These are phyloP conservation scores for Yponomeuta plumbellus DNA, from an alignment of 2,888 invertebrate species.

Conservation along the genomic window DNA sequence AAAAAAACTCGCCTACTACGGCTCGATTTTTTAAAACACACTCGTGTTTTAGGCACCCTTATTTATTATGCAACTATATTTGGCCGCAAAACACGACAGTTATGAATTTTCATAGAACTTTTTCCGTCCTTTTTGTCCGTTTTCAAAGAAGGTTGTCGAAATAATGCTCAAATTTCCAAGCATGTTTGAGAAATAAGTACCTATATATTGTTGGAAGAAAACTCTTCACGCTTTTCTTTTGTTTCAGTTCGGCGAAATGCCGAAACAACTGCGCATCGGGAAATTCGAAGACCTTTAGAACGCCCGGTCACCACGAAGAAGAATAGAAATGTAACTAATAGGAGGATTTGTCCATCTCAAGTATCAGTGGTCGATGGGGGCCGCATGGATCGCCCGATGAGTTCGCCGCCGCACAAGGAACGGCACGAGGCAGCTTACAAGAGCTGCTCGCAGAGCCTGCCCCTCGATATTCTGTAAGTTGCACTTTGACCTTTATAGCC, in stretches of 20 bases:
- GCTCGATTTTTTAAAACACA: too few relatives aligned
- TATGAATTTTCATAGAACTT: too few relatives aligned
- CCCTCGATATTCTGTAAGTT: conserved; percentile 73
- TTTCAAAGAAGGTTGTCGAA: too few relatives aligned
- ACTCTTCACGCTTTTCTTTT: neutral
- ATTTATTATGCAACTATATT: too few relatives aligned
- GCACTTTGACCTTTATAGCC: conserved; percentile 8
- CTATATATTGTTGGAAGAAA: too few relatives aligned
- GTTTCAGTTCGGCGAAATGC: conserved; percentile 11
- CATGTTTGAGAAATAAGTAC: too few relatives aligned
- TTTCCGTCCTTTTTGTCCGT: too few relatives aligned
- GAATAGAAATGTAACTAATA: conserved; percentile 20
- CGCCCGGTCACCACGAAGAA: conserved; percentile 36
- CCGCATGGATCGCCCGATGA: conserved; percentile 68
- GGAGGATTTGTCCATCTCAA: conserved; percentile 20
- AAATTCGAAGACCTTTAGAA: conserved; percentile 19
- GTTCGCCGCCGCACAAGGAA: conserved; percentile 53
- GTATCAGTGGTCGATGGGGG: conserved; percentile 43
- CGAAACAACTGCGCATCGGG: conserved; percentile 13
- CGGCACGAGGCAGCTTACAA: conserved; percentile 60
- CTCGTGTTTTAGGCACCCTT: too few relatives aligned
- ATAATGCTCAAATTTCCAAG: too few relatives aligned
- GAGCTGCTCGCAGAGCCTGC: conserved; percentile 70
- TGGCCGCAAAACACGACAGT: too few relatives aligned
- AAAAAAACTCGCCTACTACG: too few relatives aligned